Evolutionary conservation across 92 coral and sea anemone species (phyloP), one percentile per base, ranked within the genome.

Genomic region (Zoanthus sociatus): DNA sequence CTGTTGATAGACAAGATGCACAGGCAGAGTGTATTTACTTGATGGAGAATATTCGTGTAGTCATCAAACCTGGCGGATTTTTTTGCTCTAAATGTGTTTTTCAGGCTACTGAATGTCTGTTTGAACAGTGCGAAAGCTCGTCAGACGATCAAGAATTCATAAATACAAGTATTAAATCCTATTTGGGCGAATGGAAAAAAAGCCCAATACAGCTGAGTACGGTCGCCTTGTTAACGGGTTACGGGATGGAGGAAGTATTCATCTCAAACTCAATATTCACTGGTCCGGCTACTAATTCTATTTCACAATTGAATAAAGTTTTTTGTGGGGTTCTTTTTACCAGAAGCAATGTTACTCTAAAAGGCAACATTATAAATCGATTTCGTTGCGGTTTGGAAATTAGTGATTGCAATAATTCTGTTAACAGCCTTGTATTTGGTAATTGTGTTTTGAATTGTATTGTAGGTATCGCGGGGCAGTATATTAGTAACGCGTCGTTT

Each of bases 21-120:
- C 18, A 18, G 17, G 50, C 15, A 8, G 73, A 14, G 42, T 9
- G 56, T 37, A 79, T 37, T 0, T 79, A 21, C 58, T 3, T 78
- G 71, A 54, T 78, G 12, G 83, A 78, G 21, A 78, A 78, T 37
- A 17, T 78, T 7, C 33, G 16, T 17, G 53, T 78, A 44, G 37
- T 3, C 4, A 20, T 60, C 14, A 44, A 21, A 32, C 7, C 0
- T 17, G 1, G 11, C 26, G 70, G 83, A 16, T 30, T 78, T 18
- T 1, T 78, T 15, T 78, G 83, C 18, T 16, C 0, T 60, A 63
- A 45, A 37, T 78, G 53, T 37, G 26, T 32, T 37, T 73, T 73
- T 7, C 16, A 73, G 14, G 54, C 33, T 16, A 14, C 4, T 18
- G 13, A 44, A 31, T 73, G 78, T 45, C 9, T 0, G 3, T 73